These are phyloP conservation scores for Callinectes sapidus DNA, from an alignment of 2,888 invertebrate species.

Conservation along the genomic window DNA sequence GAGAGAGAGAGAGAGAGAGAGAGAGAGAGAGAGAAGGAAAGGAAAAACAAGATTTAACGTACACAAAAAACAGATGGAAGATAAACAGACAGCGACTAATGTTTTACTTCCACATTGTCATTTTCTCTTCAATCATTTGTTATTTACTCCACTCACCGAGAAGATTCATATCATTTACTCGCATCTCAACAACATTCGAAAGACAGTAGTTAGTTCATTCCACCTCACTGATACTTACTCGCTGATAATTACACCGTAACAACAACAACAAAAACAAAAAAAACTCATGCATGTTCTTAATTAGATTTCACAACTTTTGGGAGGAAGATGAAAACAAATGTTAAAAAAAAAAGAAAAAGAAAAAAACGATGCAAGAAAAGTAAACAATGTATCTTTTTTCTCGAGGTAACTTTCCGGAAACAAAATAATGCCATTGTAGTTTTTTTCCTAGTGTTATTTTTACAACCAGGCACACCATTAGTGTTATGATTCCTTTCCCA, in stretches of 20 bases:
- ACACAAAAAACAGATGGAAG: background rate
- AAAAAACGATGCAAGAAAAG: background rate
- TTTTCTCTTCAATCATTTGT: background rate
- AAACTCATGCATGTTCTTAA: background rate
- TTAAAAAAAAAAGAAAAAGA: background rate
- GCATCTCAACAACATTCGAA: background rate
- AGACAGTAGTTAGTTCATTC: background rate
- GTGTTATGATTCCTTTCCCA: background rate
- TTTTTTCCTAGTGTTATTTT: background rate
- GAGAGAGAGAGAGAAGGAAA: background rate
- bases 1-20: constrained; percentile 40
- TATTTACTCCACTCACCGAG: too few species aligned
- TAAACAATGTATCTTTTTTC: background rate
- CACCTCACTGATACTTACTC: background rate
- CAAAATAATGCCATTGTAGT: background rate
- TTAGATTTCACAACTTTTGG: background rate
- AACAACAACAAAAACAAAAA: background rate
- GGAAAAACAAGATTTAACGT: background rate
- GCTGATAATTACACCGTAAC: background rate
- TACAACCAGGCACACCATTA: background rate
- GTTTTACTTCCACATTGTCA: background rate
- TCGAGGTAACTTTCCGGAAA: background rate
- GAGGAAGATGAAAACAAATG: background rate
- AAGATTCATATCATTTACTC: background rate
- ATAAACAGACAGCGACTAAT: too few species aligned